Evolutionary conservation across 2,113 vertebrate species (phyloP).

Genomic region (Lanius collurio): DNA sequence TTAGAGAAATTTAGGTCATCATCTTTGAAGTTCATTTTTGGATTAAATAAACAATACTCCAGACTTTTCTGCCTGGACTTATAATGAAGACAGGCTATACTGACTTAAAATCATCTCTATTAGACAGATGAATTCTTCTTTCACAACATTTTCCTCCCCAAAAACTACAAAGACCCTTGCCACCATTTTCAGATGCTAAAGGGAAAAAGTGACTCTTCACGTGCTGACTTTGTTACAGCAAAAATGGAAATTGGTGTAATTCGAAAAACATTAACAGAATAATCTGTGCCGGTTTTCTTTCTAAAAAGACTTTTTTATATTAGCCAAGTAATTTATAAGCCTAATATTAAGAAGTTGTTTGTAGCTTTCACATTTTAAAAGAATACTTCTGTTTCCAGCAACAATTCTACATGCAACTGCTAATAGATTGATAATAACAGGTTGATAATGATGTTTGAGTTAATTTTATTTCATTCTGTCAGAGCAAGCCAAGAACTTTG

Average conservation of each 20-base stretch:
- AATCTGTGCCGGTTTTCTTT: not conserved
- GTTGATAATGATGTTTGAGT: not conserved
- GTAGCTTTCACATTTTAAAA: not conserved
- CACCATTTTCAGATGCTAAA: not conserved
- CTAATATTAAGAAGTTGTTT: not conserved
- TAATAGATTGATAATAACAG: not conserved
- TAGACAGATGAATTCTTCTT: not conserved
- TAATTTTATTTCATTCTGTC: not conserved
- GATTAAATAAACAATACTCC: not conserved
- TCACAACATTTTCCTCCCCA: not conserved
- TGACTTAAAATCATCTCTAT: not conserved
- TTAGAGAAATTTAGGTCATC: not conserved
- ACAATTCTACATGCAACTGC: not conserved
- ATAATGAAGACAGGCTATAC: not conserved
- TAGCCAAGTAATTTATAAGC: not conserved
- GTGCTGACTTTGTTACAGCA: not conserved
- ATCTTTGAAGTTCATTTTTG: not conserved
- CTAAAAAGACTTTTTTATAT: not conserved
- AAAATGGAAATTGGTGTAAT: not conserved
- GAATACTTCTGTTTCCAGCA: not conserved
- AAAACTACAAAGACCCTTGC: not conserved
- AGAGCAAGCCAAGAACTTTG: not conserved
- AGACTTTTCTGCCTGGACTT: not conserved
- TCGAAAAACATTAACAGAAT: not conserved
- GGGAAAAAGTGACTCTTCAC: not conserved